A percentile compares a stretch with the other conserved stretches of the same genome.
These are phyloP conservation scores for Psophia crepitans DNA, from an alignment of 2,113 vertebrate genomes.

Conservation along the genomic window DNA sequence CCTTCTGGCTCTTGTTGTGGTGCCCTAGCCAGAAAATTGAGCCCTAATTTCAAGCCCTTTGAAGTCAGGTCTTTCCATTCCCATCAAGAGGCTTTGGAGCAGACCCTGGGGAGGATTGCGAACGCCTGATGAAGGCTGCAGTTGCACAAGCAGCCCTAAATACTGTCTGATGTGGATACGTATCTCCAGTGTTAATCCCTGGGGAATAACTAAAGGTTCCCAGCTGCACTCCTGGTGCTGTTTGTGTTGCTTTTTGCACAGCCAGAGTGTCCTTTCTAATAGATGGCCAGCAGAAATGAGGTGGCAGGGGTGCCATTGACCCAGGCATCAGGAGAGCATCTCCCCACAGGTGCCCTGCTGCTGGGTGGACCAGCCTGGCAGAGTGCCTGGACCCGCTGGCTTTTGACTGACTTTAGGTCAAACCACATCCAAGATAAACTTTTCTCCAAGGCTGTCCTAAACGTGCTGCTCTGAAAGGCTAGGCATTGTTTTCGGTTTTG, in stretches of 20 bases:
- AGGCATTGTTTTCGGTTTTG: background rate
- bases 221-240: background rate
- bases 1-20: background rate
- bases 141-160: background rate
- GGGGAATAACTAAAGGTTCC: background rate
- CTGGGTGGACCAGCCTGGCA: background rate
- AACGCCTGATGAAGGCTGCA: background rate
- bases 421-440: background rate
- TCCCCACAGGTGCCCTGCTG: background rate
- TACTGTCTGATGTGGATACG: background rate
- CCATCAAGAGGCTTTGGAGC: background rate
- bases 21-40: background rate
- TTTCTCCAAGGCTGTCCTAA: background rate
- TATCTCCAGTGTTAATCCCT: background rate
- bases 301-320: background rate
- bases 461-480: background rate
- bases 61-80: background rate
- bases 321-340: background rate
- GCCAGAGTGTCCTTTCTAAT: background rate
- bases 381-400: constrained; percentile 11
- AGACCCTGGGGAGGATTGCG: background rate
- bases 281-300: background rate
- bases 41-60: background rate
- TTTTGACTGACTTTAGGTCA: background rate
- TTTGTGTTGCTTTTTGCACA: background rate